Base-by-base conservation (phyloP, 2,888 invertebrate species). In the Empis stercorea region DNA sequence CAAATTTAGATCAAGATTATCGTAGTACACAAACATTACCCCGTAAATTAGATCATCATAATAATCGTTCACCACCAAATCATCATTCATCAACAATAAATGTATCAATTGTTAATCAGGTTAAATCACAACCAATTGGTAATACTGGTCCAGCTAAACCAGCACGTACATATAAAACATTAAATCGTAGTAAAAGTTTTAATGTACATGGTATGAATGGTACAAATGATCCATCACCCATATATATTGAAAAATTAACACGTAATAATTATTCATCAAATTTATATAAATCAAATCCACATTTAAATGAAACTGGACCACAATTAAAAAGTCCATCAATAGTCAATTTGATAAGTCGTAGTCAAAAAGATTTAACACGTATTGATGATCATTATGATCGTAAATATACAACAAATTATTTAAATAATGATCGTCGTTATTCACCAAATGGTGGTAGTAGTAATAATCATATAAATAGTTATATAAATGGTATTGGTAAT, bases 251-350 rank as follows among this genome's bases (percentile, higher is more conserved):
- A 55, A 66, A 70, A 55, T 52, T 66, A 45, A 63, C 63, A 10
- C 56, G 62, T 23, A 67, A 66, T 51, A 65, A 62, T 49, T 64
- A 65, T 53, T 72, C 74, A 50, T 52, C 42, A 38, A 46, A 40
- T 48, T 79, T 83, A 67, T 83, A 84, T 67, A 84, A 84, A 63
- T 86, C 85, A 4, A 86, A 83, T 65, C 82, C 86, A 32, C 85
- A 87, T 61, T 70, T 87, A 41, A 81, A 80, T 59, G 82, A 83
- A 60, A 79, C 77, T 10, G 65, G 81, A 1, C 79, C 78, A 52
- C 80, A 84, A 47, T 69, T 87, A 10, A 87, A 88, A 64, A 88
- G 87, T 63, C 89, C 89, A 1, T 87, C 87, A 37, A 83, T 91
- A 54, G 83, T 91, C 36, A 87, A 87, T 48, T 84, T 87, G 54